Evolutionary conservation across 2,113 vertebrate genomes (phyloP).

Genomic region (Maccullochella peelii): DNA sequence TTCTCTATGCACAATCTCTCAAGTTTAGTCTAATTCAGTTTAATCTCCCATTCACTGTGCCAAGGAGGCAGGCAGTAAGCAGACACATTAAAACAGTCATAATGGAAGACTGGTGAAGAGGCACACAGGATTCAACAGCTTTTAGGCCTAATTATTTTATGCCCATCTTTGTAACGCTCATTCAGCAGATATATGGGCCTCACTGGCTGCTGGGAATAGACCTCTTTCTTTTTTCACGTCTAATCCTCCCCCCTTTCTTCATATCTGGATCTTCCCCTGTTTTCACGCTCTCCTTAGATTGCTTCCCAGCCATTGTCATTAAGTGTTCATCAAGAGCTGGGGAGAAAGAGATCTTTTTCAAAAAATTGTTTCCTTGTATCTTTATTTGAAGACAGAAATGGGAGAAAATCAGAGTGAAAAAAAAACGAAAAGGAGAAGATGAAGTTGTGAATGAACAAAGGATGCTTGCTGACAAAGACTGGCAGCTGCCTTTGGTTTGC

Average conservation of each 20-base stretch:
- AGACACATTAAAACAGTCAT: slow-evolving; percentile 65
- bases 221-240: background rate
- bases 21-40: slow-evolving; percentile 70
- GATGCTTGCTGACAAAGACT: slow-evolving; percentile 28
- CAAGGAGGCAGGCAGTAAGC: slow-evolving; percentile 51
- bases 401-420: background rate
- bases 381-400: background rate
- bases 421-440: background rate
- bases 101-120: slow-evolving; percentile 65
- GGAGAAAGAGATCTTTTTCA: background rate
- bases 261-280: slow-evolving; percentile 10
- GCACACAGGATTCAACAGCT: slow-evolving; percentile 56
- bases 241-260: slow-evolving; percentile 9
- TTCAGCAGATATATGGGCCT: slow-evolving; percentile 41
- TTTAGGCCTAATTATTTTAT: slow-evolving; percentile 70
- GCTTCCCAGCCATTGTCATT: slow-evolving; percentile 38
- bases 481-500: slow-evolving; percentile 54
- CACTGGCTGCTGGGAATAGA: slow-evolving; percentile 38
- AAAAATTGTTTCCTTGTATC: slow-evolving; percentile 22
- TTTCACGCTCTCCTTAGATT: slow-evolving; percentile 27
- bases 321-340: slow-evolving; percentile 35
- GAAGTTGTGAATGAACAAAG: slow-evolving; percentile 54
- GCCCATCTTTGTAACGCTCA: slow-evolving; percentile 51
- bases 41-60: slow-evolving; percentile 65
- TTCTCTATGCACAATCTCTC: slow-evolving; percentile 58